Percentiles rank a stretch among this genome's conserved stretches.
phyloP scores from a whole-genome alignment of 2,888 invertebrate genomes.

The Loripinus fragilis region DNA sequence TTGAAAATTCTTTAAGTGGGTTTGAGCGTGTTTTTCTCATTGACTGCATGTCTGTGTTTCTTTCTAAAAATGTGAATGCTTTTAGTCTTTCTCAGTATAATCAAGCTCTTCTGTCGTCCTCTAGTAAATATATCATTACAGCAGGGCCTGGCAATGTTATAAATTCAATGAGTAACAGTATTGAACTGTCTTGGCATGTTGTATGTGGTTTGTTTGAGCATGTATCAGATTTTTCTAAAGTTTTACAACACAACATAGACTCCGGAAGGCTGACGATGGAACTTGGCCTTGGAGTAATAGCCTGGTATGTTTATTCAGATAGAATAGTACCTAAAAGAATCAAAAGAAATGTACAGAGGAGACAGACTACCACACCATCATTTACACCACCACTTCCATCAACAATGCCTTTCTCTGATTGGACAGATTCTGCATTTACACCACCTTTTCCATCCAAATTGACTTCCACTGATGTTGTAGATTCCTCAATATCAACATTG shows the following conservation, averaged over 20 bases:
- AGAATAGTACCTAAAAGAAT: slow-evolving; percentile 28
- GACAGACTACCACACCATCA: slow-evolving; percentile 45
- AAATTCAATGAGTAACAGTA: slow-evolving; percentile 35
- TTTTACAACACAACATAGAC: slow-evolving; percentile 58
- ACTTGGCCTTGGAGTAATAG: slow-evolving; percentile 40
- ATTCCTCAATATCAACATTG: background rate
- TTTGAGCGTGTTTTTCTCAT: slow-evolving; percentile 21
- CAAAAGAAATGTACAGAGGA: slow-evolving; percentile 34
- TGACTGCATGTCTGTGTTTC: slow-evolving; percentile 35
- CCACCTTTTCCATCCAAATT: slow-evolving; percentile 30
- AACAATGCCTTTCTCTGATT: background rate
- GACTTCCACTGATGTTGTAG: background rate
- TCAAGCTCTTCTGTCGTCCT: background rate
- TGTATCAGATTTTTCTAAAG: slow-evolving; percentile 37
- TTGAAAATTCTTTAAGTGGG: slow-evolving; percentile 14
- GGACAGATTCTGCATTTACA: slow-evolving; percentile 6
- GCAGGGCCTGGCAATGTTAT: slow-evolving; percentile 57
- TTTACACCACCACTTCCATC: slow-evolving; percentile 30
- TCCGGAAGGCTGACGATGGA: slow-evolving; percentile 43
- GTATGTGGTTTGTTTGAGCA: slow-evolving; percentile 44
- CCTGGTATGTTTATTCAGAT: slow-evolving; percentile 52
- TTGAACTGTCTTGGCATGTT: slow-evolving; percentile 51
- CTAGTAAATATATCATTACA: slow-evolving; percentile 40
- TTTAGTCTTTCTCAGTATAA: slow-evolving; percentile 28
- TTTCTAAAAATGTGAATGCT: slow-evolving; percentile 38